Base-by-base conservation (phyloP, 2,113 vertebrate genomes). In the Nesogale talazaci region DNA sequence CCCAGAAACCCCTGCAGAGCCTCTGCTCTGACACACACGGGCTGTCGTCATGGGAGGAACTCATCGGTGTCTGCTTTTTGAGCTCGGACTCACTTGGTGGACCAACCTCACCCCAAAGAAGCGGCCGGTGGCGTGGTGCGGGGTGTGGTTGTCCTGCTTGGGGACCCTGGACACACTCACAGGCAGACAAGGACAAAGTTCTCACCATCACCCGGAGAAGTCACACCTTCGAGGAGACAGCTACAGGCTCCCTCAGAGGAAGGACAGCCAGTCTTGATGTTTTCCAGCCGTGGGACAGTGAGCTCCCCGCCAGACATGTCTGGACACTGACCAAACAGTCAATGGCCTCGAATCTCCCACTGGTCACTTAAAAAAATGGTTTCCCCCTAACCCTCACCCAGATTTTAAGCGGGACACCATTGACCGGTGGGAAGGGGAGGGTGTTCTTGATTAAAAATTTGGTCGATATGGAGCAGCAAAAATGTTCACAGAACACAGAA, bases 91-190 rank as follows among this genome's bases (percentile, higher is more conserved):
- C 52, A 11, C 80, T 15, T 5, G 31, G 6, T 6, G 27, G 25
- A 38, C n/a, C 25, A 25, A 3, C 12, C 59, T 0, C 0, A 3
- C 12, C 59, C 0, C 0, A 63, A 70, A 40, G 59, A 8, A 5
- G 25, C 20, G 1, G 0, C 5, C 1, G 9, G 2, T 1, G 1
- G n/a, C 15, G 10, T 46, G 16, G n/a, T 31, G 20, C 1, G 0
- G 2, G 38, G 42, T 59, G 36, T 40, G 6, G 80, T 23, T 2
- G 2, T 23, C 34, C 27, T 0, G 25, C 20, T 23, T 20, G 65
- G 65, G 67, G 46, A 6, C 34, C 34, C 57, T 1, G 29, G 42
- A 10, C 19, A n/a, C 52, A 52, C 63, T 46, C 56, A 8, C 16
- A 65, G 70, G 29, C 63, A 23, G 40, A 20, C 0, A 0, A 46